These are phyloP conservation scores for Ladona fulva DNA, from an alignment of 1,140 invertebrate genomes.

Conservation along the genomic window DNA sequence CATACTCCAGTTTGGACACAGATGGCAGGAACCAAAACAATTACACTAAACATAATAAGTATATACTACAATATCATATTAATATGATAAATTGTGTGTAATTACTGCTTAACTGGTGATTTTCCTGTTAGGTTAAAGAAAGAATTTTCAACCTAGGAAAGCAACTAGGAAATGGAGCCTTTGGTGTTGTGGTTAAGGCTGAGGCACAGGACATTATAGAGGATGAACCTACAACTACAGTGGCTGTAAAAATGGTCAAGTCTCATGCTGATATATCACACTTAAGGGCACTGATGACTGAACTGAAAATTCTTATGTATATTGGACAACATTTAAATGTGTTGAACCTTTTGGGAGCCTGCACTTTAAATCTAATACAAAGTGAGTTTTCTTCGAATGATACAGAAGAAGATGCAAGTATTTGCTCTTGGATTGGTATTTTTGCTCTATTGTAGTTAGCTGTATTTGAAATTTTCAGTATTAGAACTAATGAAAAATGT, in stretches of 20 bases:
- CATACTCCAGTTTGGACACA: too few species aligned
- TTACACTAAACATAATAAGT: too few species aligned
- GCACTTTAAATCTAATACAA: constrained; percentile 40
- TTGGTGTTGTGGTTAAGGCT: constrained; percentile 46
- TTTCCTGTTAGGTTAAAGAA: not conserved
- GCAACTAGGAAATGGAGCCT: constrained; percentile 43
- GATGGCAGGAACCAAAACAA: too few species aligned
- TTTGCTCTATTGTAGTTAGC: too few species aligned
- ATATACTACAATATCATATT: too few species aligned
- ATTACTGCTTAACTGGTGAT: too few species aligned
- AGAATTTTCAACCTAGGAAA: constrained; percentile 23
- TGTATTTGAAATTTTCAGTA: too few species aligned
- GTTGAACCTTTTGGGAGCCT: constrained; percentile 44
- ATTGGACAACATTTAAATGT: constrained; percentile 46
- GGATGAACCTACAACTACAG: constrained; percentile 27
- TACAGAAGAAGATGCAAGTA: too few species aligned
- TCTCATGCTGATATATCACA: constrained; percentile 29
- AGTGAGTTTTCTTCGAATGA: constrained; percentile 18
- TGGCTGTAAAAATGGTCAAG: constrained; percentile 35
- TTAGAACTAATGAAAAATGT: too few species aligned
- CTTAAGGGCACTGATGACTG: constrained; percentile 38
- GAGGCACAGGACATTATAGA: constrained; percentile 29
- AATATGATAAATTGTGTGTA: too few species aligned
- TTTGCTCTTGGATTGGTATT: too few species aligned
- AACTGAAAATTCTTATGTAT: constrained; percentile 47